Evolutionary conservation across 2,113 vertebrate genomes (phyloP).

Genomic region (Entelurus aequoreus): DNA sequence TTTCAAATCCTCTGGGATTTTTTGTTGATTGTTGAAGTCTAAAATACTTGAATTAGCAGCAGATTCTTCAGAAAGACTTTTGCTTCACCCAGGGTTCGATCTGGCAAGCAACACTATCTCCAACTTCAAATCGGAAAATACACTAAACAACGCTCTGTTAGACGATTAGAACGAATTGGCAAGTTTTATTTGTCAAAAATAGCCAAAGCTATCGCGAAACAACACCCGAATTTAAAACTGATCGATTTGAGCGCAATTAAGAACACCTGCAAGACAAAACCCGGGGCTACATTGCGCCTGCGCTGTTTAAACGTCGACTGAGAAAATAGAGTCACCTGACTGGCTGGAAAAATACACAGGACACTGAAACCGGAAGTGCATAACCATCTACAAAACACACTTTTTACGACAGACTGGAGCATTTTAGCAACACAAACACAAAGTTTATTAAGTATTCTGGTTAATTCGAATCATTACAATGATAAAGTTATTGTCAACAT

Average conservation of each 20-base stretch:
- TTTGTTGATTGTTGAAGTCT: too few species aligned
- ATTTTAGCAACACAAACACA: too few species aligned
- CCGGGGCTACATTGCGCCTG: rapidly evolving
- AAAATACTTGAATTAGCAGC: too few species aligned
- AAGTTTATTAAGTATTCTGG: too few species aligned
- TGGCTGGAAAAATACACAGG: constrained; percentile 40
- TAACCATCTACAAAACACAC: background rate
- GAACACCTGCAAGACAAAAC: constrained; percentile 21
- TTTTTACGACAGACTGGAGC: too few species aligned
- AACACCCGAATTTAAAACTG: background rate
- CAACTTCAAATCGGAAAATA: too few species aligned
- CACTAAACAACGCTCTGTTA: too few species aligned
- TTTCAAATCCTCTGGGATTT: too few species aligned
- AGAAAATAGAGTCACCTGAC: constrained; percentile 46
- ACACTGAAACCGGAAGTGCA: constrained; percentile 43
- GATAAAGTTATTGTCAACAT: too few species aligned
- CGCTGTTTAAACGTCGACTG: background rate
- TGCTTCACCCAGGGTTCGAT: rapidly evolving
- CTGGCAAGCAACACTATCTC: constrained; percentile 14
- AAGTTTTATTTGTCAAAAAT: background rate
- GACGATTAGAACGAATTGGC: background rate
- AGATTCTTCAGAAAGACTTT: too few species aligned
- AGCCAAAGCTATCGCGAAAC: background rate
- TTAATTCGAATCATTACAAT: too few species aligned
- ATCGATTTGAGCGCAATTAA: background rate